A percentile compares a stretch with the other conserved stretches of the same genome.
phyloP scores from a whole-genome alignment of 2,888 invertebrate species.

The Eulithis prunata region DNA sequence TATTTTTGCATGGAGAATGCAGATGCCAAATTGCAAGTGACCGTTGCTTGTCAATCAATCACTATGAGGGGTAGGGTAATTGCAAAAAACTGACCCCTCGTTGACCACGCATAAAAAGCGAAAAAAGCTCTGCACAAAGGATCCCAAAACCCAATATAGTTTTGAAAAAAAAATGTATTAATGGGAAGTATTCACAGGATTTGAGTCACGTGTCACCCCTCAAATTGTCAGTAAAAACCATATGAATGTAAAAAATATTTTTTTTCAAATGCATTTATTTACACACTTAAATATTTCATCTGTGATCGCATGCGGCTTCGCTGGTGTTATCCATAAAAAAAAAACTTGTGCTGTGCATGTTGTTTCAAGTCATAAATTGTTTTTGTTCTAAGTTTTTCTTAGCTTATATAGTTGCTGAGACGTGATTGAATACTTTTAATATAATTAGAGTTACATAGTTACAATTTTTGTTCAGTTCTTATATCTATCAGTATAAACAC shows the following conservation, averaged over 20 bases:
- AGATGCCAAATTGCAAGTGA: slow-evolving; percentile 72
- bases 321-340: too few relatives aligned
- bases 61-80: slow-evolving; percentile 56
- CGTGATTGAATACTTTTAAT: too few relatives aligned
- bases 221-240: slow-evolving; percentile 50
- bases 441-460: too few relatives aligned
- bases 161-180: slow-evolving; percentile 67
- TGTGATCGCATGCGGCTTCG: too few relatives aligned
- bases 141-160: slow-evolving; percentile 64
- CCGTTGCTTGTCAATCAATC: slow-evolving; percentile 82
- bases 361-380: too few relatives aligned
- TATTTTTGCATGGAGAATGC: slow-evolving; percentile 60
- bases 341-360: too few relatives aligned
- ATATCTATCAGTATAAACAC: neutral
- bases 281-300: too few relatives aligned
- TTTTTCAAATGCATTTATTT: neutral
- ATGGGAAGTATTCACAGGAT: slow-evolving; percentile 63
- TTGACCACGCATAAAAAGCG: slow-evolving; percentile 75
- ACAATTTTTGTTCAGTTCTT: too few relatives aligned
- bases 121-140: slow-evolving; percentile 60
- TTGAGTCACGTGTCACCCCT: slow-evolving; percentile 65
- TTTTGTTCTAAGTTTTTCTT: too few relatives aligned
- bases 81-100: slow-evolving; percentile 80
- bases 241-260: slow-evolving; percentile 42
- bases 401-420: too few relatives aligned